phyloP scores from a whole-genome alignment of 2,888 invertebrate species.

The Homarus gammarus region DNA sequence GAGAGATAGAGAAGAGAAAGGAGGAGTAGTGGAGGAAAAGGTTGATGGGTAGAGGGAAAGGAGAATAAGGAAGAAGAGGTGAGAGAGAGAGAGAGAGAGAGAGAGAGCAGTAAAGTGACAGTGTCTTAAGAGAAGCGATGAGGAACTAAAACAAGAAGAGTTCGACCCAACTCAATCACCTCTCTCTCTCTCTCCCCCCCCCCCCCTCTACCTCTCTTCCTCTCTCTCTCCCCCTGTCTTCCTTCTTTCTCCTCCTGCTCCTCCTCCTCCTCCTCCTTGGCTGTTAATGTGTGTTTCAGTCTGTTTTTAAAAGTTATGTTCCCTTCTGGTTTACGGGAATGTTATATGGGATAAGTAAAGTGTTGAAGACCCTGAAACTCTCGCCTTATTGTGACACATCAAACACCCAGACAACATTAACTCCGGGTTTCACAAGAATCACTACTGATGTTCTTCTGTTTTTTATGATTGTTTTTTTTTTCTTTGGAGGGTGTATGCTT shows the following conservation, averaged over 20 bases:
- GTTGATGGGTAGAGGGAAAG: constrained; percentile 18
- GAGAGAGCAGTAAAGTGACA: too few relatives aligned
- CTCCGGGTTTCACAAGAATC: background rate
- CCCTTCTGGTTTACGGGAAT: background rate
- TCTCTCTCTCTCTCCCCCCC: too few relatives aligned
- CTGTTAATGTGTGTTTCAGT: constrained; percentile 4
- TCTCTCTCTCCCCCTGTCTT: background rate
- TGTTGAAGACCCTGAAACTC: background rate
- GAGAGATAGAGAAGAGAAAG: background rate
- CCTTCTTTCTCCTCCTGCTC: background rate
- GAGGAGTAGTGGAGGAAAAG: background rate
- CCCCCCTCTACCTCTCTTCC: background rate
- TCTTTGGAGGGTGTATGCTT: background rate
- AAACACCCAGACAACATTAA: background rate
- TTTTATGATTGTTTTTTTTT: too few relatives aligned
- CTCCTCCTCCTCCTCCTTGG: background rate
- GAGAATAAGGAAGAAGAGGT: constrained; percentile 17
- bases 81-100: constrained; percentile 6
- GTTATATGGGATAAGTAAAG: background rate
- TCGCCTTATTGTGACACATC: background rate
- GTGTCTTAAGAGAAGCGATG: too few relatives aligned
- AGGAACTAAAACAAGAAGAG: background rate
- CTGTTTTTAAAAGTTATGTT: background rate
- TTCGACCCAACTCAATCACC: background rate
- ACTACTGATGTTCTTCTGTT: too few relatives aligned